phyloP scores from a whole-genome alignment of 2,797 vertebrate genomes.

The Neosilurus hyrtlii region DNA sequence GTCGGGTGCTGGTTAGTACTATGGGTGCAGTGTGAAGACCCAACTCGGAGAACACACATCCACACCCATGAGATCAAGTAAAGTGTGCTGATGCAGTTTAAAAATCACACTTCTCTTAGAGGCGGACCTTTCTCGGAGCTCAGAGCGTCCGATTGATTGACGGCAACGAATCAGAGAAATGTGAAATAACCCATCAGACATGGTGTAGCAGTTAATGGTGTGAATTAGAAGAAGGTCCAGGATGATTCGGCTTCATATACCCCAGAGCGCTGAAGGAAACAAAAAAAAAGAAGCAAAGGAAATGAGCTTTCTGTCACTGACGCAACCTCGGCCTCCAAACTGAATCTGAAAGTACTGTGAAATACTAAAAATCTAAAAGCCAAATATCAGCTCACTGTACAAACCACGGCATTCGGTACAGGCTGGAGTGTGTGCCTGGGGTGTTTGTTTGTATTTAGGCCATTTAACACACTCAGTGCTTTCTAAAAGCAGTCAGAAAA shows the following conservation, averaged over 20 bases:
- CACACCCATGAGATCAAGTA: too few species aligned
- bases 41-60: too few species aligned
- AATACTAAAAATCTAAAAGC: background rate
- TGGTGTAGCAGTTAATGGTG: conserved; percentile 40
- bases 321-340: conserved; percentile 25
- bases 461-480: conserved; percentile 47
- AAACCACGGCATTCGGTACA: background rate
- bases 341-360: background rate
- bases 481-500: conserved; percentile 28
- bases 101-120: too few species aligned
- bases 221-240: conserved; percentile 38
- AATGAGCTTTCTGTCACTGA: conserved; percentile 24
- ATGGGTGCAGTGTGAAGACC: too few species aligned
- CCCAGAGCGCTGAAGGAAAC: background rate
- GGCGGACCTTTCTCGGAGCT: background rate
- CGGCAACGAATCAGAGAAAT: background rate
- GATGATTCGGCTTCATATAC: conserved; percentile 44
- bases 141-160: background rate
- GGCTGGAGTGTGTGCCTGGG: background rate
- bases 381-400: background rate
- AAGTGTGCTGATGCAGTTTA: too few species aligned
- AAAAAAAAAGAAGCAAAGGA: background rate
- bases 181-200: conserved; percentile 34
- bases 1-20: too few species aligned
- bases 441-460: background rate